These are phyloP conservation scores for Sebastes paucispinis DNA, from an alignment of 2,797 vertebrate genomes.

Conservation along the genomic window DNA sequence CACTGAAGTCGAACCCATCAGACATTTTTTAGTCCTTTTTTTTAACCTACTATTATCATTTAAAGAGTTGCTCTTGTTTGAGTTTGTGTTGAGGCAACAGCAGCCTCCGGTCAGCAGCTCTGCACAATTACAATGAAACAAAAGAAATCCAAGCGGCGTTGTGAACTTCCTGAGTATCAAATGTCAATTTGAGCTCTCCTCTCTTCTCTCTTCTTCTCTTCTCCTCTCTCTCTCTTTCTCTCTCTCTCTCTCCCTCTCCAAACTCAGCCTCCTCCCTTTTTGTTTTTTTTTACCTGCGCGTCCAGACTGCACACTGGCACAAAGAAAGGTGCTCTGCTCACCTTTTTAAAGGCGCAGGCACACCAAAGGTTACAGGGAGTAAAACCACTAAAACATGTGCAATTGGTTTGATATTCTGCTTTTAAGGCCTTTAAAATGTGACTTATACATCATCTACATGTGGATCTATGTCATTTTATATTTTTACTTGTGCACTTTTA, in stretches of 20 bases:
- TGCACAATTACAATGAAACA: slow-evolving; percentile 84
- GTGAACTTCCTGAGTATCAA: slow-evolving; percentile 89
- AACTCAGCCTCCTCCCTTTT: slow-evolving; percentile 52
- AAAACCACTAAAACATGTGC: neutral
- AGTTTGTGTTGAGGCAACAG: slow-evolving; percentile 27
- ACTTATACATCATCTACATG: neutral
- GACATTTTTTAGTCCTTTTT: slow-evolving; percentile 33
- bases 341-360: slow-evolving; percentile 72
- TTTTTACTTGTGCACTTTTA: neutral
- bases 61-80: neutral
- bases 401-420: neutral
- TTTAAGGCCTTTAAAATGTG: neutral
- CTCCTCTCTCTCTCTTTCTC: neutral
- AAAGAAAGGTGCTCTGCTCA: slow-evolving; percentile 56
- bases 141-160: slow-evolving; percentile 84
- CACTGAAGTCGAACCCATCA: slow-evolving; percentile 21
- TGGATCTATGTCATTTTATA: too few species aligned
- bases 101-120: slow-evolving; percentile 56
- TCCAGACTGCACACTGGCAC: slow-evolving; percentile 48
- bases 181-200: slow-evolving; percentile 79
- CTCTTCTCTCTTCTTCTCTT: slow-evolving; percentile 35
- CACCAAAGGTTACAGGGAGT: neutral
- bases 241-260: slow-evolving; percentile 28
- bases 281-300: slow-evolving; percentile 69
- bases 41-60: slow-evolving; percentile 26